Evolutionary conservation across 2,888 invertebrate species (phyloP).

Genomic region (Sepioteuthis lessoniana): DNA sequence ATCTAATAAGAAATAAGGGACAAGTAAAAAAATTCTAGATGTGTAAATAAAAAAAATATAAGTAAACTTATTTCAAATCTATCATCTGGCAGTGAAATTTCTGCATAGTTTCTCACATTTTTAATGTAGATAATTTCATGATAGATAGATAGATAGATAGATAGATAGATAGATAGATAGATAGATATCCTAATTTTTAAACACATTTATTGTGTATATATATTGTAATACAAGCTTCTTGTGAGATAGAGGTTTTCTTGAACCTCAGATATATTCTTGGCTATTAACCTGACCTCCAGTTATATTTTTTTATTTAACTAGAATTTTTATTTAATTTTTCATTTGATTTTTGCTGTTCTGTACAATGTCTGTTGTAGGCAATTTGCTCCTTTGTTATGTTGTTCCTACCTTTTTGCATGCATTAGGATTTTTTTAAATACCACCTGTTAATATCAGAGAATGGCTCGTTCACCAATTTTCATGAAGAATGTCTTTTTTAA

Average conservation of each 20-base stretch:
- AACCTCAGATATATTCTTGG: not conserved
- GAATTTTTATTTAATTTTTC: not conserved
- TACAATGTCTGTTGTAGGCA: not conserved
- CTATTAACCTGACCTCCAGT: slow-evolving; percentile 10
- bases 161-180: no score
- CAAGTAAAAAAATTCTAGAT: no score
- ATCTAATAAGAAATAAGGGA: no score
- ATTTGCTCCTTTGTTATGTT: not conserved
- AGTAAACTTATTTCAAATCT: no score
- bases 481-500: not conserved
- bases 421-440: not conserved
- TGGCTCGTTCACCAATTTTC: not conserved
- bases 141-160: not conserved
- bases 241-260: not conserved
- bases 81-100: no score
- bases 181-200: no score
- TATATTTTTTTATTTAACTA: not conserved
- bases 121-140: not conserved
- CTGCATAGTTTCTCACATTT: no score
- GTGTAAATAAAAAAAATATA: no score
- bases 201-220: no score
- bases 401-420: not conserved
- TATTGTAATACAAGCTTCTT: not conserved
- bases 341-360: not conserved
- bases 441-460: not conserved